A percentile compares a stretch with the other conserved stretches of the same genome.
These are phyloP conservation scores for Dissostichus mawsoni DNA, from an alignment of 2,113 vertebrate genomes.

Conservation along the genomic window DNA sequence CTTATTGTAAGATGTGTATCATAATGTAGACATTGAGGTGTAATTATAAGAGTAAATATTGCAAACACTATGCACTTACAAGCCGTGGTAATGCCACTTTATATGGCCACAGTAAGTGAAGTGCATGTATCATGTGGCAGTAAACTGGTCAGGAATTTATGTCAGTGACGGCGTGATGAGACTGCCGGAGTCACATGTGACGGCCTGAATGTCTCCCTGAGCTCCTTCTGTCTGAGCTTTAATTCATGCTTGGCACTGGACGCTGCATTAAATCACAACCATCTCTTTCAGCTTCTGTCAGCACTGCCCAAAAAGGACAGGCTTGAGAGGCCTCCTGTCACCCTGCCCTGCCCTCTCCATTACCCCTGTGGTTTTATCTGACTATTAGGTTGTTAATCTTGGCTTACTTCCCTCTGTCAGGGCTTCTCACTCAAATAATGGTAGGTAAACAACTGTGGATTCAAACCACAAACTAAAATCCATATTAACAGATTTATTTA, in stretches of 20 bases:
- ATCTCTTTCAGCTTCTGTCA: slow-evolving; percentile 66
- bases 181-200: slow-evolving; percentile 62
- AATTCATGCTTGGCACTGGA: slow-evolving; percentile 61
- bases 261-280: slow-evolving; percentile 64
- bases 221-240: slow-evolving; percentile 59
- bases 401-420: slow-evolving; percentile 20
- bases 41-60: slow-evolving; percentile 21
- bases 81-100: slow-evolving; percentile 50
- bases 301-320: slow-evolving; percentile 72
- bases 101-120: slow-evolving; percentile 54
- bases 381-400: slow-evolving; percentile 61
- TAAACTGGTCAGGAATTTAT: slow-evolving; percentile 66
- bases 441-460: no score
- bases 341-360: slow-evolving; percentile 29
- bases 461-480: background rate
- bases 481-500: no score
- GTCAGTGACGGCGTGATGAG: slow-evolving; percentile 60
- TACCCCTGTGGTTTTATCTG: slow-evolving; percentile 45
- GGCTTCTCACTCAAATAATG: background rate
- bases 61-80: slow-evolving; percentile 34
- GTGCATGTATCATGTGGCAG: slow-evolving; percentile 61
- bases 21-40: background rate
- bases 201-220: slow-evolving; percentile 65
- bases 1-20: no score
- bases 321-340: slow-evolving; percentile 41